These are phyloP conservation scores for Sthenelais limicola DNA, from an alignment of 2,888 invertebrate species.

Conservation along the genomic window DNA sequence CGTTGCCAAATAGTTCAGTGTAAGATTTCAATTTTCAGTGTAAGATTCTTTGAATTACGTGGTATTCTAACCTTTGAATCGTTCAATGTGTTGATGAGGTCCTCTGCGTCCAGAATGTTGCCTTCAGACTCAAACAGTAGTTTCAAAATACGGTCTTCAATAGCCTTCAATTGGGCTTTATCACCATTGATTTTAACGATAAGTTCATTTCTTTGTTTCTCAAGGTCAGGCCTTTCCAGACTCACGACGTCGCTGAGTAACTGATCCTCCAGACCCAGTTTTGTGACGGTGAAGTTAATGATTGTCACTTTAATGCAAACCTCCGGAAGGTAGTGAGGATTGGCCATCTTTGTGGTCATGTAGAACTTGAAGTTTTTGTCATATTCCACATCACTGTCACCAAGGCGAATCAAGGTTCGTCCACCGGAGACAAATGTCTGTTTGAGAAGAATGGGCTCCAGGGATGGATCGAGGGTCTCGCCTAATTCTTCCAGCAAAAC, in stretches of 20 bases:
- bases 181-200: slow-evolving; percentile 72
- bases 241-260: slow-evolving; percentile 72
- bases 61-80: slow-evolving; percentile 70
- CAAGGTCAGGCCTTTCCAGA: slow-evolving; percentile 73
- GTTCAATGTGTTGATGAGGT: slow-evolving; percentile 72
- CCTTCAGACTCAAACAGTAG: slow-evolving; percentile 73
- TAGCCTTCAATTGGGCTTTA: slow-evolving; percentile 72
- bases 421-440: slow-evolving; percentile 81
- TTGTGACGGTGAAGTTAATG: slow-evolving; percentile 73
- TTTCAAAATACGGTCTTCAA: slow-evolving; percentile 73
- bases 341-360: slow-evolving; percentile 73
- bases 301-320: slow-evolving; percentile 73
- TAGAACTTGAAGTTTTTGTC: slow-evolving; percentile 72
- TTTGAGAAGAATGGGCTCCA: slow-evolving; percentile 76
- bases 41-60: no score
- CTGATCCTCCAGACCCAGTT: slow-evolving; percentile 72
- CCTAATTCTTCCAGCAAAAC: slow-evolving; percentile 72
- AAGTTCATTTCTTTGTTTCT: slow-evolving; percentile 72
- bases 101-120: slow-evolving; percentile 73
- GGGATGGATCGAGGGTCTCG: slow-evolving; percentile 71
- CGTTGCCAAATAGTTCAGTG: no score
- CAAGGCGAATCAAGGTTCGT: slow-evolving; percentile 70
- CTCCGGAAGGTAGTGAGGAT: slow-evolving; percentile 73
- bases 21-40: no score
- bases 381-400: slow-evolving; percentile 73